Evolutionary conservation across 2,888 invertebrate species (phyloP).

Genomic region (Oxycera nigricornis): DNA sequence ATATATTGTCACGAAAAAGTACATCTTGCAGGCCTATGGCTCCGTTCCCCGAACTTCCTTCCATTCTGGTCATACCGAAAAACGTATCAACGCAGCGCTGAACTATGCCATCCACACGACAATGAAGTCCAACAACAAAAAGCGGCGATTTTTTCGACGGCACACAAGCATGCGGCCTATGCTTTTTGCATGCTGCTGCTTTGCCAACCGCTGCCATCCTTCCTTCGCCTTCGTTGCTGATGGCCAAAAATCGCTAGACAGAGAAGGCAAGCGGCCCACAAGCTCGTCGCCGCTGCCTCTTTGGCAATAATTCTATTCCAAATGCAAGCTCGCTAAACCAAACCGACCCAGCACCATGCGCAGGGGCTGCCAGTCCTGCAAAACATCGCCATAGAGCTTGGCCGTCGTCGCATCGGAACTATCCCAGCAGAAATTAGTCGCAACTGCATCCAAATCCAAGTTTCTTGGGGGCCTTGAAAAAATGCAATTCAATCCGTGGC

Average conservation of each 20-base stretch:
- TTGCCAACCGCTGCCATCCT: constrained; percentile 18
- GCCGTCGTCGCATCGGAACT: too few species aligned
- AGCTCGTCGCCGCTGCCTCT: background rate
- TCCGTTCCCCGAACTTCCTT: constrained; percentile 14
- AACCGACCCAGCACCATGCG: constrained; percentile 11
- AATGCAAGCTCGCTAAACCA: constrained; percentile 25
- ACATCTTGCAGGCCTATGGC: constrained; percentile 22
- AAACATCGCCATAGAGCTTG: too few species aligned
- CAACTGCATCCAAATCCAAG: too few species aligned
- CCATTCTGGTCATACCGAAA: constrained; percentile 20
- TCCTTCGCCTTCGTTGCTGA: constrained; percentile 4
- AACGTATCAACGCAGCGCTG: constrained; percentile 6
- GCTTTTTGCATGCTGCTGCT: constrained; percentile 44
- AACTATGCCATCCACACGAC: constrained; percentile 3
- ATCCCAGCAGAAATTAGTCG: too few species aligned
- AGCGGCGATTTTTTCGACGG: constrained; percentile 40
- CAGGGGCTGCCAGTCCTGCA: constrained; percentile 4
- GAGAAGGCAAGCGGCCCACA: background rate
- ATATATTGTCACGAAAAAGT: constrained; percentile 6
- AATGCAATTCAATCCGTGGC: too few species aligned
- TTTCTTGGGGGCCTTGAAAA: too few species aligned
- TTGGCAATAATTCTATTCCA: constrained; percentile 16
- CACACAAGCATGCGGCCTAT: constrained; percentile 41
- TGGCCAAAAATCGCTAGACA: constrained; percentile 18
- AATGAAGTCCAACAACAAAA: constrained; percentile 28